These are phyloP conservation scores for Sebastes itinus DNA, from an alignment of 2,797 vertebrate genomes.

Conservation along the genomic window DNA sequence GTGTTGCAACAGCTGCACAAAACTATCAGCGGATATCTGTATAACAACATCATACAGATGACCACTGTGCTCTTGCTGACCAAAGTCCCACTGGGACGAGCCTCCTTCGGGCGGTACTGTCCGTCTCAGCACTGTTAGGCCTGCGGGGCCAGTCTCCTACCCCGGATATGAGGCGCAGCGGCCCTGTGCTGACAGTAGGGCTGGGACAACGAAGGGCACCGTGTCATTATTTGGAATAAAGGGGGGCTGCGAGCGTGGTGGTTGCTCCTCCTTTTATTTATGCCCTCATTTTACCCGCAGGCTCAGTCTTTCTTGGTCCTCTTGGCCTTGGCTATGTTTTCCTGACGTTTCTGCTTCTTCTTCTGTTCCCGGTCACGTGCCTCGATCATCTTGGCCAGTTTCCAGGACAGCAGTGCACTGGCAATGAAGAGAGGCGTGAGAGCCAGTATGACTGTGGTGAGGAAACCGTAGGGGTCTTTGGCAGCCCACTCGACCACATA, in stretches of 20 bases:
- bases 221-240: conserved; percentile 52
- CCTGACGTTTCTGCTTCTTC: conserved; percentile 97
- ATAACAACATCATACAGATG: conserved; percentile 58
- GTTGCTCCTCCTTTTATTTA: conserved; percentile 31
- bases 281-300: conserved; percentile 37
- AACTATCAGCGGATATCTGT: conserved; percentile 52
- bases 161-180: conserved; percentile 38
- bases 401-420: conserved; percentile 96
- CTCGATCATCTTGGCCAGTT: conserved; percentile 99
- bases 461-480: conserved; percentile 97
- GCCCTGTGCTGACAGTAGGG: conserved; percentile 60
- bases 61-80: conserved; percentile 72
- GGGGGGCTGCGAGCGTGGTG: conserved; percentile 42
- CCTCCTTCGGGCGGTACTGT: conserved; percentile 64
- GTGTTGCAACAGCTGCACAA: conserved; percentile 67
- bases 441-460: conserved; percentile 94
- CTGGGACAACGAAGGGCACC: conserved; percentile 60
- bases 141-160: conserved; percentile 46
- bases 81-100: conserved; percentile 65
- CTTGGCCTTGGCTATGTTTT: conserved; percentile 98
- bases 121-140: conserved; percentile 65
- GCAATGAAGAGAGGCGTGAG: conserved; percentile 95
- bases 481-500: conserved; percentile 99
- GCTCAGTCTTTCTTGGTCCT: conserved; percentile 93
- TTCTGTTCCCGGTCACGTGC: conserved; percentile 95